Percentiles rank a stretch among this genome's conserved stretches.
Evolutionary conservation across 2,888 invertebrate genomes (phyloP).

Genomic region (Dasypolia templi): DNA sequence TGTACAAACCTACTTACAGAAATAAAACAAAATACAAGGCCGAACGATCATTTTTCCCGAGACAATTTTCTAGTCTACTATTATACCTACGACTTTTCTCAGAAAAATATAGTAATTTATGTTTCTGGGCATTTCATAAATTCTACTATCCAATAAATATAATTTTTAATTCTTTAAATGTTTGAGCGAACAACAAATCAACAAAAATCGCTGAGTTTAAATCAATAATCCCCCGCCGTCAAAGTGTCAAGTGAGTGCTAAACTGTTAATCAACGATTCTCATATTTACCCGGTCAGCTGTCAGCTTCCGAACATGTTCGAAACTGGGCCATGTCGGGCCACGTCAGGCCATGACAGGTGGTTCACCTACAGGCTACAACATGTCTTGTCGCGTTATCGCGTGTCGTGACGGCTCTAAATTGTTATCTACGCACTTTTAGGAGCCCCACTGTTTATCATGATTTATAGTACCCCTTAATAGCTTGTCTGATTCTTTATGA

Average conservation of each 20-base stretch:
- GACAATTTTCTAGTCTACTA: no score
- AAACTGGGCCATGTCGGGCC: slow-evolving; percentile 45
- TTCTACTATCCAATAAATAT: no score
- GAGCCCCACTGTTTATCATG: slow-evolving; percentile 74
- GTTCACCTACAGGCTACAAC: slow-evolving; percentile 57
- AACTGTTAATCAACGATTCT: slow-evolving; percentile 38
- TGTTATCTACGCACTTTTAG: slow-evolving; percentile 82
- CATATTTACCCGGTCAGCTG: slow-evolving; percentile 33
- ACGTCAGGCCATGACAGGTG: slow-evolving; percentile 44
- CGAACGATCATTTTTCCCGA: no score
- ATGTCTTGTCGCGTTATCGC: slow-evolving; percentile 77
- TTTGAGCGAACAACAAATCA: not conserved
- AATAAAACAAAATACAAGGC: no score
- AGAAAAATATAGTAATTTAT: no score
- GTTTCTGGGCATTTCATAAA: no score
- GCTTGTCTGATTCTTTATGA: slow-evolving; percentile 64
- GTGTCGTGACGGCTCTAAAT: slow-evolving; percentile 77
- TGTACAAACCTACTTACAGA: no score
- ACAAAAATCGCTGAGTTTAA: not conserved
- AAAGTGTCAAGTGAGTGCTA: slow-evolving; percentile 29
- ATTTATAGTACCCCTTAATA: slow-evolving; percentile 77
- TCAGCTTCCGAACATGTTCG: slow-evolving; percentile 48
- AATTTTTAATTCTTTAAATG: not conserved
- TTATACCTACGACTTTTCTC: no score
- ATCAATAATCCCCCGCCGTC: not conserved